These are phyloP conservation scores for Dolichomitus sp. DNA, from an alignment of 2,888 invertebrate genomes.

Conservation along the genomic window DNA sequence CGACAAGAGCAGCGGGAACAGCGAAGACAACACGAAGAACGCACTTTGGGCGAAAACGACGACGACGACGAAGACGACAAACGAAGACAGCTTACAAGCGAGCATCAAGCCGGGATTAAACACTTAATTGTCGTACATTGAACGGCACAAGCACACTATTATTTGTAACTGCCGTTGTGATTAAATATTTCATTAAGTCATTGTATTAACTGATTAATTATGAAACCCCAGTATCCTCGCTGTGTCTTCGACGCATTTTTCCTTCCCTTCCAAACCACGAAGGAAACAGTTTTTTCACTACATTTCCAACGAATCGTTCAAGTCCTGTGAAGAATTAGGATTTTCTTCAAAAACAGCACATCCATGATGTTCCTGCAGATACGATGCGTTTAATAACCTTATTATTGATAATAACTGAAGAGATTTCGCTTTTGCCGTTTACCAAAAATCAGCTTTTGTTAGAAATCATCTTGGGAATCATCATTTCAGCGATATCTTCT, in stretches of 20 bases:
- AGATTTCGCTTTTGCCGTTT: background rate
- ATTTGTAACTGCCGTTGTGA: background rate
- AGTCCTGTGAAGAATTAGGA: background rate
- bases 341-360: background rate
- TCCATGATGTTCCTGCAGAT: background rate
- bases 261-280: background rate
- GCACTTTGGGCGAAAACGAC: conserved; percentile 67
- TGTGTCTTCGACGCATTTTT: conserved; percentile 40
- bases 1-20: conserved; percentile 68
- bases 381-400: background rate
- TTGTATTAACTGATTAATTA: conserved; percentile 8
- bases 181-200: background rate
- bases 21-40: conserved; percentile 64
- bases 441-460: background rate
- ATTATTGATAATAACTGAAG: background rate
- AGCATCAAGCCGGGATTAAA: conserved; percentile 78
- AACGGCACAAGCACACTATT: conserved; percentile 43
- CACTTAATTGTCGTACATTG: conserved; percentile 57
- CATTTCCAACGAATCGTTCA: background rate
- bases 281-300: background rate
- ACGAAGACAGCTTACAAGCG: conserved; percentile 76
- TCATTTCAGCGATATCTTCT: background rate
- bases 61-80: conserved; percentile 74
- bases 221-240: conserved; percentile 36
- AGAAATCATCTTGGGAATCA: background rate